Evolutionary conservation across 1,140 invertebrate genomes (phyloP), one percentile per base, ranked within the genome.

Genomic region (Eupeodes corollae): DNA sequence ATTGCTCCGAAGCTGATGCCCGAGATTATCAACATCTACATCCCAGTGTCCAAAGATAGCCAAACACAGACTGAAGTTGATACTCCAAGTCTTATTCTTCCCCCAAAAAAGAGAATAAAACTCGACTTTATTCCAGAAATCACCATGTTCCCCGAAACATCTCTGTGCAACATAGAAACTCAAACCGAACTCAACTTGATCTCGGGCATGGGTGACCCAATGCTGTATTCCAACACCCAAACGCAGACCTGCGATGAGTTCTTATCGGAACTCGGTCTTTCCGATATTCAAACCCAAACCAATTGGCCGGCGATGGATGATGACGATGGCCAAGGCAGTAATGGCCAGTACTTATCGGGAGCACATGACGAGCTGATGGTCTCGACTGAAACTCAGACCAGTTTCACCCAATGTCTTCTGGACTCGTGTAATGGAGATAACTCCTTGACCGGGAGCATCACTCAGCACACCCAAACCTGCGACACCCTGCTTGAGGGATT

Each of bases 281-380:
- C 71, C 12, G 69, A 78, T 49, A 78, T 73, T 39, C 72, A 79
- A 52, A 79, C 77, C 0, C 77, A 79, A 56, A 79, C 76, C 1
- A 64, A 67, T 26, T 73, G 70, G 70, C 56, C 64, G 6, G 57
- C 33, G 3, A n/a, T 21, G 11, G 19, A 16, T 15, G 44, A 46
- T 42, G 3, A 44, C 21, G 43, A 19, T 5, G 44, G 12, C 40
- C 13, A 5, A 3, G 12, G 13, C 6, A 3, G 13, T 13, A 16
- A 42, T 18, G 13, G 16, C 40, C 18, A 26, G 21, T 18, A 5
- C 32, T n/a, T 16, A 12, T 41, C 63, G 44, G 54, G 63, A 5
- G 46, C 47, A 6, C 46, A 48, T 34, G 65, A 69, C 16, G 68
- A 68, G 21, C 57, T 62, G 10, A 56, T 65, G 0, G 69, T 69